Evolutionary conservation across 2,797 vertebrate genomes (phyloP), one percentile per base, ranked within the genome.

Genomic region (Columba guinea): DNA sequence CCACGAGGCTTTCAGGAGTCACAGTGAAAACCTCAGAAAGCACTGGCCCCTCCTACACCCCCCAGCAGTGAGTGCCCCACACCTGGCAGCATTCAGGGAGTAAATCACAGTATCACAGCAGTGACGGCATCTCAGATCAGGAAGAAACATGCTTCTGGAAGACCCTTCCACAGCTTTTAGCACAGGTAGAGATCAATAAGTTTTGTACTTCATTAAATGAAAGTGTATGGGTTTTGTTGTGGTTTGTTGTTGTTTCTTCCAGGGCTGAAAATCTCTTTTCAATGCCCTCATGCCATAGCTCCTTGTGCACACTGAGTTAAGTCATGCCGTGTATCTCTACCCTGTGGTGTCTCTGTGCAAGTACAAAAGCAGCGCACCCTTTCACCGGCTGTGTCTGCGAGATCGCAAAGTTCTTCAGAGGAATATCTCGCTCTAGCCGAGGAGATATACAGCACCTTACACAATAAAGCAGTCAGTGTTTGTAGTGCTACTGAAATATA

Each of bases 1-100:
- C 15, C 44, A 8, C 0, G 7, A 60, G 20, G 28, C 30, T 75
- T 70, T 64, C 49, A 5, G 0, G 2, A 48, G 48, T 14, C 56
- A 51, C 26, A 28, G 10, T 1, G 0, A 35, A 59, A 34, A 21
- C 15, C 56, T 55, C 26, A 53, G 49, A 14, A 32, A 69, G 30
- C 59, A 26, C 12, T 0, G 0, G 22, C 7, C 39, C 39, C 13
- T 39, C 32, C 78, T 34, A 34, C 53, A 39, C 13, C 48, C 46
- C 14, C 7, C 32, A 16, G 17, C 2, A 1, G 34, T 11, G n/a
- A 52, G 20, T 1, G 17, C 14, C 11, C 11, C 71, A 70, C 17
- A 21, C 32, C 69, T 59, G 34, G 10, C 39, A 70, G 56, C 10
- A 14, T 48, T 30, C 2, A 11, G 51, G 23, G 32, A 62, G 13